A percentile compares a stretch with the other conserved stretches of the same genome.
phyloP scores from a whole-genome alignment of 2,888 invertebrate genomes.

The Molorchus minor region DNA sequence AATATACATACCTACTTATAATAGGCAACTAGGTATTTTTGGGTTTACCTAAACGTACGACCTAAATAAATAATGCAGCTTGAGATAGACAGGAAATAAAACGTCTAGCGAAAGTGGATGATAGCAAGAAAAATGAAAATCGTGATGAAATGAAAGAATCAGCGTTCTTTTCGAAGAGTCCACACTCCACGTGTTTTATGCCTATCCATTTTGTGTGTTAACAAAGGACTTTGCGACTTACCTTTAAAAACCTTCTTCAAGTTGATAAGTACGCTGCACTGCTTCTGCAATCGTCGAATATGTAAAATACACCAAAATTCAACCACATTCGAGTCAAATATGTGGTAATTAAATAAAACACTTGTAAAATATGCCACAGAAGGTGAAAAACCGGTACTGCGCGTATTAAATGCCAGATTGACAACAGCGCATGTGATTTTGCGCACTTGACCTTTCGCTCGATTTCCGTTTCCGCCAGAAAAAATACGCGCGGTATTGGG shows the following conservation, averaged over 20 bases:
- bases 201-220: constrained; percentile 44
- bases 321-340: constrained; percentile 57
- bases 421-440: constrained; percentile 34
- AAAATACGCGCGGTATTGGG: constrained; percentile 7
- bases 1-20: no score
- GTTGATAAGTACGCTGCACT: constrained; percentile 47
- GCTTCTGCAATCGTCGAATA: constrained; percentile 41
- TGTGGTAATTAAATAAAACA: constrained; percentile 48
- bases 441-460: constrained; percentile 24
- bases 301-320: constrained; percentile 45
- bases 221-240: constrained; percentile 48
- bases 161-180: constrained; percentile 37
- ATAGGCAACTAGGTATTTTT: no score
- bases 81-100: no score
- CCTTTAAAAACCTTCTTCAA: constrained; percentile 47
- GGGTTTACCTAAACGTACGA: no score
- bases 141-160: no score
- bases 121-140: no score
- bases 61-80: no score
- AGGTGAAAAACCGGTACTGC: constrained; percentile 53
- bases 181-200: constrained; percentile 54
- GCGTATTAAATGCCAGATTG: constrained; percentile 53
- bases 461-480: constrained; percentile 25
- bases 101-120: no score
- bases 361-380: constrained; percentile 45